Base-by-base conservation (phyloP, 2,888 invertebrate species). In the Diabrotica balteata region DNA sequence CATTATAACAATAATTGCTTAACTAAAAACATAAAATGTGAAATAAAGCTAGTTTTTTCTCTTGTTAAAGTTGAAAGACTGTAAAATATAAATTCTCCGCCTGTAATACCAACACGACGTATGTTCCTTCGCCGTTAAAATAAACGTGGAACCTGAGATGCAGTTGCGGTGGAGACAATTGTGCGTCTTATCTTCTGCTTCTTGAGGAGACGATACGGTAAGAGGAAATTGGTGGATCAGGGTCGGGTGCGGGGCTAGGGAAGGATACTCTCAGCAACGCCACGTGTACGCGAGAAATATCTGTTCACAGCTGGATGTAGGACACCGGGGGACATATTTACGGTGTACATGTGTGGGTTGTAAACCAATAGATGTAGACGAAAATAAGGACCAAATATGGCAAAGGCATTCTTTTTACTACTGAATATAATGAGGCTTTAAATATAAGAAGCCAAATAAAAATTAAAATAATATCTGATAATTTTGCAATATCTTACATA, bases 281-380 rank as follows among this genome's bases (percentile, higher is more conserved):
- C 82, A 82, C 80, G 80, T 82, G 82, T 80, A 79, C 74, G 67
- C 66, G 78, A 78, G 78, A 78, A 79, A 78, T 79, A 77, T 72
- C 63, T 72, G 76, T 66, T 75, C 77, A 78, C 82, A 83, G 82
- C 81, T 83, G 82, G 79, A 77, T 71, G 80, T 80, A 79, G 81
- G 77, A 79, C 81, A 76, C 79, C 76, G 77, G 81, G 82, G 79
- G 82, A 81, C 80, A 81, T 67, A 62, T 82, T 81, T 80, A 80
- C 77, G 73, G 75, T 72, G 74, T 77, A 78, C 81, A 80, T 81
- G 77, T 81, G 81, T 79, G 77, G 32, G 32, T 32, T 32, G 32
- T 32, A 32, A 32, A 17, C 17, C 17, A 17, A 11, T 45, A 45
- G 55, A 11, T 57, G 55, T 9, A 42, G 11, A 44, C 44, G 45